Evolutionary conservation across 2,888 invertebrate genomes (phyloP).

Genomic region (Microplitis deprimator): DNA sequence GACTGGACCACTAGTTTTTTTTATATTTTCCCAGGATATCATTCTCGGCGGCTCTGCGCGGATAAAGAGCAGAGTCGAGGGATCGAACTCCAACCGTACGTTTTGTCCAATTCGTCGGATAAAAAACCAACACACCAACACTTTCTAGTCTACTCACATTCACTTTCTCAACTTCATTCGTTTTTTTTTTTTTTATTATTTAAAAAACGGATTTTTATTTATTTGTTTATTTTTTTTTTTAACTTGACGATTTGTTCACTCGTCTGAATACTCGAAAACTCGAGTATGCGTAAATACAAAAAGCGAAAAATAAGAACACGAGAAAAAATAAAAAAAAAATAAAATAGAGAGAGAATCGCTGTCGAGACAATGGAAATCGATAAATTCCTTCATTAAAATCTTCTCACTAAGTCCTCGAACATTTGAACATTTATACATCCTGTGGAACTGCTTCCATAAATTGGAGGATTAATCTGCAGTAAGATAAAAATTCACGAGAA

Average conservation of each 20-base stretch:
- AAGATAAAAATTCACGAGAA: slow-evolving; percentile 12
- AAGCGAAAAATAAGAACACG: slow-evolving; percentile 5
- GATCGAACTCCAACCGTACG: slow-evolving; percentile 30
- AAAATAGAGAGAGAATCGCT: neutral
- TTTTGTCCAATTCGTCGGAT: slow-evolving; percentile 44
- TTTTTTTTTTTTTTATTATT: neutral
- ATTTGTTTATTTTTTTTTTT: neutral
- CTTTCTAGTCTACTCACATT: too few species aligned
- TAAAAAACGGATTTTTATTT: neutral
- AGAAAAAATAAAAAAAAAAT: neutral
- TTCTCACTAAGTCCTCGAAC: slow-evolving; percentile 33
- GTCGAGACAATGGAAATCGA: slow-evolving; percentile 19
- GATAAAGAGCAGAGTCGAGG: slow-evolving; percentile 32
- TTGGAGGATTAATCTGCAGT: slow-evolving; percentile 16
- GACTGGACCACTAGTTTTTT: slow-evolving; percentile 11
- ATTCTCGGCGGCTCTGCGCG: slow-evolving; percentile 42
- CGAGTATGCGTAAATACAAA: slow-evolving; percentile 13
- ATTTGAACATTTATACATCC: slow-evolving; percentile 30
- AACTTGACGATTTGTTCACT: neutral
- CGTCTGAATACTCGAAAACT: slow-evolving; percentile 23
- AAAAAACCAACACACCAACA: slow-evolving; percentile 35
- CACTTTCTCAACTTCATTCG: neutral
- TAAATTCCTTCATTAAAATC: slow-evolving; percentile 39
- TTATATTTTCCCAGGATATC: slow-evolving; percentile 41
- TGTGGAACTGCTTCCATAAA: slow-evolving; percentile 24